Evolutionary conservation across 2,113 vertebrate species (phyloP).

Genomic region (Aegithalos caudatus): DNA sequence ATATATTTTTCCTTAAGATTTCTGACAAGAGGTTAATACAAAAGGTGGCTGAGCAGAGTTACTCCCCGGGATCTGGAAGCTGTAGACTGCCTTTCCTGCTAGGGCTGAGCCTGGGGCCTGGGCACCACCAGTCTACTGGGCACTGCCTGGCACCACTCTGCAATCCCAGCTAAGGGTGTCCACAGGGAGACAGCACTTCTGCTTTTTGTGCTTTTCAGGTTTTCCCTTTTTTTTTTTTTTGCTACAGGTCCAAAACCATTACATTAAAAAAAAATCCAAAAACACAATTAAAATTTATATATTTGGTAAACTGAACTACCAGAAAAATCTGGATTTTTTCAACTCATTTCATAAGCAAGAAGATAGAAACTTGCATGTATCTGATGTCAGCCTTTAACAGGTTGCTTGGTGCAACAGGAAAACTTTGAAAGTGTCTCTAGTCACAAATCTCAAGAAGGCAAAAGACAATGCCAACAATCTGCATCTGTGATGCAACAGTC

Average conservation of each 20-base stretch:
- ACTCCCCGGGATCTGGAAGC: not conserved
- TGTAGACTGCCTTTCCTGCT: not conserved
- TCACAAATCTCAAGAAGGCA: not conserved
- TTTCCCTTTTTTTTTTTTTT: not conserved
- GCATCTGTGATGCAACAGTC: not conserved
- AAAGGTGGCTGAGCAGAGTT: not conserved
- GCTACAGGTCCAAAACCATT: not conserved
- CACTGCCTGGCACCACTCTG: not conserved
- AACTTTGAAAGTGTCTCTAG: not conserved
- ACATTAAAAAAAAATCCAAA: not conserved
- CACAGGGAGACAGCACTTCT: not conserved
- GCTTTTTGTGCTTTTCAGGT: not conserved
- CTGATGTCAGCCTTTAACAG: not conserved
- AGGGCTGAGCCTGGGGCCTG: fast-evolving
- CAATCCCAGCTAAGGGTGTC: not conserved
- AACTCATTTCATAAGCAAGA: not conserved
- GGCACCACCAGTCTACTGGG: not conserved
- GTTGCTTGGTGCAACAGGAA: not conserved
- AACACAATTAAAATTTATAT: not conserved
- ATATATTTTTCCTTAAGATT: not conserved
- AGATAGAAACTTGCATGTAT: not conserved
- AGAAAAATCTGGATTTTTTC: not conserved
- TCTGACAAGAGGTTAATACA: not conserved
- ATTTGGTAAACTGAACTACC: not conserved
- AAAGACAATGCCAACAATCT: not conserved